phyloP scores from a whole-genome alignment of 2,113 vertebrate genomes.

The Ranitomeya variabilis region DNA sequence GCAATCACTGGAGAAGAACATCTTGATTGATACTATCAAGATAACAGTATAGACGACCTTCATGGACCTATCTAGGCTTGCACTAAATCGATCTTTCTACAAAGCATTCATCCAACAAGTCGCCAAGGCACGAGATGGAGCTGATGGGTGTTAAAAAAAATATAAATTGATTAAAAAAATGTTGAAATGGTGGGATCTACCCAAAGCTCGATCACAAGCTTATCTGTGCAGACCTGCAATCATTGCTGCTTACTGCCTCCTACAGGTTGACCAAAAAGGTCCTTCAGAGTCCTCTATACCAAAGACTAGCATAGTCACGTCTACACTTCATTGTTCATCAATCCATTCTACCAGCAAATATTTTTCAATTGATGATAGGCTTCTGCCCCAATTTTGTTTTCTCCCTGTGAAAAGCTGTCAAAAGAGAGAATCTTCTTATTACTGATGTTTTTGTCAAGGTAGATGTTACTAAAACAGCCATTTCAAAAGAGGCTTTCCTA shows the following conservation, averaged over 20 bases:
- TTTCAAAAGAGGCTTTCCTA: neutral
- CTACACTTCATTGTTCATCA: neutral
- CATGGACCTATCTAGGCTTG: too few relatives aligned
- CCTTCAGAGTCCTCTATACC: neutral
- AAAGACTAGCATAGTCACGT: neutral
- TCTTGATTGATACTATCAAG: too few relatives aligned
- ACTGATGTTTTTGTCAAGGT: neutral
- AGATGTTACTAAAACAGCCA: neutral
- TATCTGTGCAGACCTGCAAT: too few relatives aligned
- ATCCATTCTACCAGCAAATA: neutral
- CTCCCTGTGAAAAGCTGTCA: neutral
- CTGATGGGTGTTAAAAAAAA: too few relatives aligned
- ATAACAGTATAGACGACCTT: too few relatives aligned
- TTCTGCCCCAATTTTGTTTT: too few relatives aligned
- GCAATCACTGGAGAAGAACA: too few relatives aligned
- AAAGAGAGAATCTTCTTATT: neutral
- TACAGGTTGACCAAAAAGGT: neutral
- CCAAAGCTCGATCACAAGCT: neutral
- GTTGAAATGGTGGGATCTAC: neutral
- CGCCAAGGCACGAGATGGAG: too few relatives aligned
- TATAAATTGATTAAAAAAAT: neutral
- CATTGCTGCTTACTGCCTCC: too few relatives aligned
- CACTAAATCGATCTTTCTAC: too few relatives aligned
- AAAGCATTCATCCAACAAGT: too few relatives aligned
- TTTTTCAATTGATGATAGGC: neutral